These are phyloP conservation scores for Zeugodacus cucurbitae DNA, from an alignment of 1,140 invertebrate species.

Conservation along the genomic window DNA sequence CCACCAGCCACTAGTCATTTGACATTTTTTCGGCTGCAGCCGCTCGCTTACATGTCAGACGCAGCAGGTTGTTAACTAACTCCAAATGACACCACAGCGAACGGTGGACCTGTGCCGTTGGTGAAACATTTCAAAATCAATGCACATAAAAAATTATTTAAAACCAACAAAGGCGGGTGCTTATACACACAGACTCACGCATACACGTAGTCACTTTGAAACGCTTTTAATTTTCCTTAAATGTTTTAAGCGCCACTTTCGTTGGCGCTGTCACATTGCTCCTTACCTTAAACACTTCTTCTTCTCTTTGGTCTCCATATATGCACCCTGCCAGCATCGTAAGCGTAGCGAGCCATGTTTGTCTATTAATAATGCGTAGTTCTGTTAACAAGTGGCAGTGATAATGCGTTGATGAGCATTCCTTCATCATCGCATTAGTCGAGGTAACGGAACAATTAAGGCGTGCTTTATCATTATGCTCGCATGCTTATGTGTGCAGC, in stretches of 20 bases:
- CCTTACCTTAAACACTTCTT: neutral
- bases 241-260: neutral
- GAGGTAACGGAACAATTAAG: neutral
- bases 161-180: neutral
- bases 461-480: neutral
- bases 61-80: conserved; percentile 33
- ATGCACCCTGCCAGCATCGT: neutral
- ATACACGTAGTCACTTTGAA: neutral
- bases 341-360: neutral
- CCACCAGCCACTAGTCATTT: neutral
- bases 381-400: conserved; percentile 6
- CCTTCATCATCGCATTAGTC: neutral
- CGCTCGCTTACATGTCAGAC: neutral
- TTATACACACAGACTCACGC: neutral
- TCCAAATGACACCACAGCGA: neutral
- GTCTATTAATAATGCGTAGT: conserved; percentile 5
- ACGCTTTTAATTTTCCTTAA: neutral
- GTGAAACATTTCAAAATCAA: neutral
- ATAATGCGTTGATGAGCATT: conserved; percentile 22
- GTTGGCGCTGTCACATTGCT: neutral
- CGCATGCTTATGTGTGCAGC: neutral
- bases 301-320: neutral
- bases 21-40: conserved; percentile 3
- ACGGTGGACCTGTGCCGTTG: neutral
- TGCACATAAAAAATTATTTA: neutral